Percentiles rank a stretch among this genome's conserved stretches.
These are phyloP conservation scores for Pollenia labialis DNA, from an alignment of 2,888 invertebrate species.

Conservation along the genomic window DNA sequence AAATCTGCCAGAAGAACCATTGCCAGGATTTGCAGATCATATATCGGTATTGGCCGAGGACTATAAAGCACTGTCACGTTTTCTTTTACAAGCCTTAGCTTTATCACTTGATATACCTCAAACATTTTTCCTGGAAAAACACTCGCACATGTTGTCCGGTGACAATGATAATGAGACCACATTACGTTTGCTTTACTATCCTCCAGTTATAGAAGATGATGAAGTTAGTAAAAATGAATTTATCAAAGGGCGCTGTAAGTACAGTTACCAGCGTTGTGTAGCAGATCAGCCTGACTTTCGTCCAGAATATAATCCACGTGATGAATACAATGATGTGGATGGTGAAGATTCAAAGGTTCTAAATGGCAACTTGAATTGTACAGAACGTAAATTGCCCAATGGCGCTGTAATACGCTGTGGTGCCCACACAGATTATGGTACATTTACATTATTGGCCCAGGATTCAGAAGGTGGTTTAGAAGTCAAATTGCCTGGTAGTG, in stretches of 20 bases:
- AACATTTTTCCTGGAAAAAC: conserved; percentile 87
- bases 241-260: conserved; percentile 83
- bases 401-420: conserved; percentile 86
- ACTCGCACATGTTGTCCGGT: conserved; percentile 87
- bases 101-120: conserved; percentile 87
- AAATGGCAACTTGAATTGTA: conserved; percentile 74
- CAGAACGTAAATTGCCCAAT: conserved; percentile 83
- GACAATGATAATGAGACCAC: conserved; percentile 87
- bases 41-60: conserved; percentile 88
- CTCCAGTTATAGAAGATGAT: conserved; percentile 87
- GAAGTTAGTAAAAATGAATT: conserved; percentile 86
- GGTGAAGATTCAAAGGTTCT: conserved; percentile 69
- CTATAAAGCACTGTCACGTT: conserved; percentile 88
- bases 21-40: conserved; percentile 88
- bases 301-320: conserved; percentile 81
- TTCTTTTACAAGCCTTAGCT: conserved; percentile 87
- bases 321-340: conserved; percentile 78
- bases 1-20: conserved; percentile 88
- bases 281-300: conserved; percentile 83
- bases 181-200: conserved; percentile 90
- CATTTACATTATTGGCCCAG: conserved; percentile 89
- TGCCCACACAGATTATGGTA: conserved; percentile 90
- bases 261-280: conserved; percentile 84
- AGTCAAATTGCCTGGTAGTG: conserved; percentile 87
- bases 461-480: conserved; percentile 90